Base-by-base conservation (phyloP, 2,113 vertebrate species). In the Muntiacus muntjak region DNA sequence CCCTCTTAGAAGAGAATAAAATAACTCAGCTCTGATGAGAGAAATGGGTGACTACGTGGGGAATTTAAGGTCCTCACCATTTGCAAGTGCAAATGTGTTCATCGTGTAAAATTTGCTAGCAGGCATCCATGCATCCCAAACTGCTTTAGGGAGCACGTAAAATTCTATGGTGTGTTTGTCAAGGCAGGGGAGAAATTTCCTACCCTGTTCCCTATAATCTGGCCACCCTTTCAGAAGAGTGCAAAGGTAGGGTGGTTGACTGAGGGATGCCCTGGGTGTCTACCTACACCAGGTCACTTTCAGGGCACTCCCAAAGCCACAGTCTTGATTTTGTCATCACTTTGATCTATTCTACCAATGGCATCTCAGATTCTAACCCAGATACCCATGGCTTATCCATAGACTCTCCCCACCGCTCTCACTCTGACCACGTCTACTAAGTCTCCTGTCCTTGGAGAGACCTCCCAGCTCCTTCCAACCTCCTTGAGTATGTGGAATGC, bases 251-350 rank as follows among this genome's bases (percentile, higher is more conserved):
- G 57, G 16, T 16, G 50, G 43, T 55, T 93, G 28, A 74, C 52
- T 12, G 19, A 33, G 6, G n/a, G 55, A 7, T 26, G 13, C 1
- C 28, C n/a, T 1, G 1, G 4, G 40, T 8, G 1, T 60, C 21
- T 55, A 2, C 33, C 21, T 33, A 52, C 40, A 23, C 13, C 16
- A n/a, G 30, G 58, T 45, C 14, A 0, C 33, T 64, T 90, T 28
- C 43, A 67, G 28, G 50, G 79, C 47, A 19, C 28, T 92, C 47
- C 3, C 52, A 86, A 78, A 82, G 23, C 4, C 13, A 52, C 71
- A 17, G 36, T 13, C n/a, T 71, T 23, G 62, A 21, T 33, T 36
- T 71, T 30, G 26, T 9, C 43, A 23, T 50, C 82, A 55, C 21
- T 74, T 79, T 33, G 74, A 93, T n/a, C 19, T 84, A 1, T 7